phyloP scores from a whole-genome alignment of 2,888 invertebrate species.

The Subacronicta megacephala region DNA sequence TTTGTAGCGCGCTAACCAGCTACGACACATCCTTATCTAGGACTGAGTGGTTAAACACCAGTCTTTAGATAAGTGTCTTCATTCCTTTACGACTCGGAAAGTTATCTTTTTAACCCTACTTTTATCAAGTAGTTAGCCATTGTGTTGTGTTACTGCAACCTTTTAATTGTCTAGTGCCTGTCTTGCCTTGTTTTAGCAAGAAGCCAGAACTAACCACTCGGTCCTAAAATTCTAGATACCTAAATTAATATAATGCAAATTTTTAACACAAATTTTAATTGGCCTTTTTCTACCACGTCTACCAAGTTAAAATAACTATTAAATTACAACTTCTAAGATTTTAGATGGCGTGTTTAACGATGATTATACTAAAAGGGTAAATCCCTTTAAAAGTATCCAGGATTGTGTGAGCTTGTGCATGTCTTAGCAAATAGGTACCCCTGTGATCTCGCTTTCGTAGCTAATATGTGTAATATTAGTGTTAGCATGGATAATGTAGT shows the following conservation, averaged over 20 bases:
- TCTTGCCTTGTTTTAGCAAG: slow-evolving; percentile 10
- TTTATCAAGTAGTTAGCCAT: slow-evolving; percentile 15
- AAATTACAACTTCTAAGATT: too few species aligned
- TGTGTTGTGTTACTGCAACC: slow-evolving; percentile 22
- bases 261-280: slow-evolving; percentile 6
- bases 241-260: slow-evolving; percentile 48
- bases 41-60: slow-evolving; percentile 48
- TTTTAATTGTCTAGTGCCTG: slow-evolving; percentile 35
- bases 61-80: slow-evolving; percentile 4
- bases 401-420: slow-evolving; percentile 65
- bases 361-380: slow-evolving; percentile 50
- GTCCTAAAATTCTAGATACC: slow-evolving; percentile 50
- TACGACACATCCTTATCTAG: slow-evolving; percentile 25
- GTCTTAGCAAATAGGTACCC: slow-evolving; percentile 59
- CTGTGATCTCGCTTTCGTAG: slow-evolving; percentile 59
- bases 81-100: slow-evolving; percentile 40
- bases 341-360: slow-evolving; percentile 63
- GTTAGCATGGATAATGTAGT: slow-evolving; percentile 49
- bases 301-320: slow-evolving; percentile 1
- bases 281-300: slow-evolving; percentile 8
- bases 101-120: slow-evolving; percentile 15
- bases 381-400: slow-evolving; percentile 45
- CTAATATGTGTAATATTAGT: slow-evolving; percentile 46
- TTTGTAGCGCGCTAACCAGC: slow-evolving; percentile 12
- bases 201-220: slow-evolving; percentile 56